Evolutionary conservation across 2,113 vertebrate genomes (phyloP), one percentile per base, ranked within the genome.

Genomic region (Pygoscelis antarcticus): DNA sequence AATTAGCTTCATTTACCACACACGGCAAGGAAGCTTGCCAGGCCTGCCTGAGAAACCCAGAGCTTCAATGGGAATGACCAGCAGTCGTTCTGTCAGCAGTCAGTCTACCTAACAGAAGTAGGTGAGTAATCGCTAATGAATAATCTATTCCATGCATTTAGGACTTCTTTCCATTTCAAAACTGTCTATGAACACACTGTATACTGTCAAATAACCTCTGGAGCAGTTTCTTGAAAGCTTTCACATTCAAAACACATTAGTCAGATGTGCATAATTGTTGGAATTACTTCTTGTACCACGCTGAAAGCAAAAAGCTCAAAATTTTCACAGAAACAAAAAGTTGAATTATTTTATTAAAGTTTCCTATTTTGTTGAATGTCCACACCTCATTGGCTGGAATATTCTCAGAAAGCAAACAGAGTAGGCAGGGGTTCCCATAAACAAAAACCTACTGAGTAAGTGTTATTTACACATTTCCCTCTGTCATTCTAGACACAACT

Each of bases 161-260:
- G 36, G 70, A 81, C 36, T 81, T 66, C 55, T 93, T 96, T 93
- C 68, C 83, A 61, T 91, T 93, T 79, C 54, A 87, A 70, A 93
- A 57, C 40, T 62, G 61, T n/a, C 87, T 34, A 11, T 61, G 76
- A 91, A 32, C 8, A 71, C 14, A 36, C 55, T 78, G 74, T 36
- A 89, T 69, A 83, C 51, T 51, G 27, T 44, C 57, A 89, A 71
- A 55, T 40, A 71, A 57, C n/a, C 89, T 82, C 27, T 79, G 47
- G 44, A 76, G 61, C 27, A 71, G 21, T 57, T 87, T 84, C 86
- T 91, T 58, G 60, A 83, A 91, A 87, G 26, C 15, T 83, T 89
- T 78, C 12, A 9, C 57, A 38, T 44, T 57, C 8, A 16, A 65
- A 91, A 57, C 7, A 16, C 2, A 1, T 66, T 29, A 72, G n/a